Evolutionary conservation across 2,888 invertebrate species (phyloP).

Genomic region (Spilarctia lutea): DNA sequence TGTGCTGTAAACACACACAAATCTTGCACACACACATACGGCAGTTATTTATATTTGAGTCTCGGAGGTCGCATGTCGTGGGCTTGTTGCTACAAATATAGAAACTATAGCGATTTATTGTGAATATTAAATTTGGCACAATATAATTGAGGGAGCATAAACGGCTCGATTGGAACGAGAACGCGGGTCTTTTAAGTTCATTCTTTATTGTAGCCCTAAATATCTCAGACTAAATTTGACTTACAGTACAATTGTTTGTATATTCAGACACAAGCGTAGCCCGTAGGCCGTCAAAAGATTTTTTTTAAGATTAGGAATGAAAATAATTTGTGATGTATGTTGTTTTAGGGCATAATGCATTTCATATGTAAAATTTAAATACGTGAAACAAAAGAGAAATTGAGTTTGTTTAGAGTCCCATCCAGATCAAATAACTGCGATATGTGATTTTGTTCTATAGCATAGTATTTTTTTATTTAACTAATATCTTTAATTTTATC

Average conservation of each 20-base stretch:
- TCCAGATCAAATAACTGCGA: too few relatives aligned
- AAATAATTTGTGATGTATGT: not conserved
- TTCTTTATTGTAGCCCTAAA: not conserved
- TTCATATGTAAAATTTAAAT: too few relatives aligned
- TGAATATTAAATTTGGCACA: conserved; percentile 54
- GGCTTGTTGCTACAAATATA: conserved; percentile 64
- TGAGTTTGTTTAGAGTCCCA: too few relatives aligned
- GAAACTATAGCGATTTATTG: conserved; percentile 56
- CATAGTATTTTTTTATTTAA: too few relatives aligned
- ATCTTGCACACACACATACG: conserved; percentile 59
- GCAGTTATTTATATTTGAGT: conserved; percentile 73
- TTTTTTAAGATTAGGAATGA: too few relatives aligned
- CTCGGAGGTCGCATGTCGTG: conserved; percentile 73
- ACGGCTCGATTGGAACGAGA: conserved; percentile 18
- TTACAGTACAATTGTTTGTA: not conserved
- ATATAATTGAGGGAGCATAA: conserved; percentile 45
- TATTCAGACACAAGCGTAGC: not conserved
- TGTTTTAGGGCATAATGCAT: too few relatives aligned
- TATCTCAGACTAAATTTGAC: not conserved
- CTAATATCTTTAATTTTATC: too few relatives aligned
- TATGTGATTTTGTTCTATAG: too few relatives aligned
- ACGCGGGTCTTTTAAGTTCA: conserved; percentile 17
- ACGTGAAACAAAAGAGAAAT: too few relatives aligned
- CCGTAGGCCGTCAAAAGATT: not conserved
- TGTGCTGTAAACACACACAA: conserved; percentile 71